Conservation (phyloP, 2,797 vertebrate species). For the Rhincodon typus region DNA sequence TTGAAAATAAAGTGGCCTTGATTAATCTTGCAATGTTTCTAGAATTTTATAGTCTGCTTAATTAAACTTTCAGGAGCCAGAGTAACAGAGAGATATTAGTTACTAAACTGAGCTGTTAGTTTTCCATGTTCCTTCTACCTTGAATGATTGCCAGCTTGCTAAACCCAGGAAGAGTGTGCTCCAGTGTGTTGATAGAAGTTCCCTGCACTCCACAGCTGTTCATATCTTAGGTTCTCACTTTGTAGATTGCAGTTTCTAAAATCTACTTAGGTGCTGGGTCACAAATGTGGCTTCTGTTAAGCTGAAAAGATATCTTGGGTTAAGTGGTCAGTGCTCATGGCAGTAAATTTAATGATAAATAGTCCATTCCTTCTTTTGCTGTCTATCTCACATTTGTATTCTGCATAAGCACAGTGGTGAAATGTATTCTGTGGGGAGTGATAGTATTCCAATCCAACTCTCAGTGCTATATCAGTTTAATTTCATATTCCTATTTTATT, state of each 20-base stretch:
- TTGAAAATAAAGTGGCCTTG: not conserved
- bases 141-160: not conserved
- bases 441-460: constrained; percentile 45
- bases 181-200: not conserved
- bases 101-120: not conserved
- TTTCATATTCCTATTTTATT: not conserved
- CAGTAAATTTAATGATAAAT: not conserved
- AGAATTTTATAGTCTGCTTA: not conserved
- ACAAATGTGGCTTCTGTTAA: not conserved
- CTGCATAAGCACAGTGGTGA: constrained; percentile 46
- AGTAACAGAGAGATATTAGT: not conserved
- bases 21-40: not conserved
- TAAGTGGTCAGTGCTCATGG: not conserved
- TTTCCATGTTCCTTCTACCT: not conserved
- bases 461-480: not conserved
- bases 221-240: not conserved
- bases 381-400: constrained; percentile 46
- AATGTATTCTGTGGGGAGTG: constrained; percentile 58
- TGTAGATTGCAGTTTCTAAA: not conserved
- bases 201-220: not conserved
- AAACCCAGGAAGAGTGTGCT: not conserved
- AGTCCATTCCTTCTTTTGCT: constrained; percentile 21
- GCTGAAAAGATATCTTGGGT: not conserved
- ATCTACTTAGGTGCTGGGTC: not conserved
- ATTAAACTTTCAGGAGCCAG: not conserved